phyloP scores from a whole-genome alignment of 2,797 vertebrate genomes.

The Fratercula arctica region DNA sequence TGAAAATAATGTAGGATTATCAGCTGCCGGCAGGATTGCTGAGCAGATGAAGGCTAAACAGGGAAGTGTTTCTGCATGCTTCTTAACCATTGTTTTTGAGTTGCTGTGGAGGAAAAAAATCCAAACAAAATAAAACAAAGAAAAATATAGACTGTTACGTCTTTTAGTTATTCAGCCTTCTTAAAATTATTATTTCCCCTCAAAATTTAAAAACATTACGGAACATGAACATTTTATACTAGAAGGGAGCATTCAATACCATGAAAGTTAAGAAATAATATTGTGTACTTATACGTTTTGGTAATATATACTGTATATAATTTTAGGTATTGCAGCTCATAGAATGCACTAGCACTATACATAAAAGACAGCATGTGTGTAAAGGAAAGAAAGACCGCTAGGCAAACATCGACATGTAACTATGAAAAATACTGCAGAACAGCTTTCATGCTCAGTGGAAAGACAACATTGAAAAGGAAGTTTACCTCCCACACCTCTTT shows the following conservation, averaged over 20 bases:
- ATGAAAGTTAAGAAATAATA: neutral
- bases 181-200: neutral
- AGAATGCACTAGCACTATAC: neutral
- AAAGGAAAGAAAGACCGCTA: neutral
- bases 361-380: neutral
- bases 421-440: neutral
- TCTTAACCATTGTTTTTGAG: neutral
- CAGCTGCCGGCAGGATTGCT: neutral
- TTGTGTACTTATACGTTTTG: neutral
- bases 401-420: neutral
- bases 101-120: neutral
- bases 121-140: neutral
- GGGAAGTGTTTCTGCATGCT: neutral
- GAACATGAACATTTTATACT: neutral
- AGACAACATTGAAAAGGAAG: neutral
- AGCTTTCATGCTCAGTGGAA: neutral
- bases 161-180: neutral
- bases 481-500: neutral
- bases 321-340: neutral
- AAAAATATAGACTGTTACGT: neutral
- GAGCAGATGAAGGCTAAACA: neutral
- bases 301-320: neutral
- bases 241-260: neutral
- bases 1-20: neutral
- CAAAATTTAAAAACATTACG: neutral